Evolutionary conservation across 1,140 invertebrate species (phyloP).

Genomic region (Agrilus planipennis): DNA sequence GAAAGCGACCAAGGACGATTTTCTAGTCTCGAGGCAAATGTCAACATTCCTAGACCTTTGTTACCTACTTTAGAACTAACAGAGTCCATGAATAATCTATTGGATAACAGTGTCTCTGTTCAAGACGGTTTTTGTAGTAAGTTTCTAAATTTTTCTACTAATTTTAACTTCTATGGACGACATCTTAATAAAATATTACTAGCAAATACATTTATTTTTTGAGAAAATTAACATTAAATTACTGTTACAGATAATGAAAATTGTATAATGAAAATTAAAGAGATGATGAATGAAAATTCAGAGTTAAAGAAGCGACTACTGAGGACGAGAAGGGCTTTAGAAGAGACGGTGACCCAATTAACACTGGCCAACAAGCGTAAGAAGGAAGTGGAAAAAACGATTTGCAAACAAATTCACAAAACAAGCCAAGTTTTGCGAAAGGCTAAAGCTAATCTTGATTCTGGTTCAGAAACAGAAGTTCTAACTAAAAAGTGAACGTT

Average conservation of each 20-base stretch:
- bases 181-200: too few relatives aligned
- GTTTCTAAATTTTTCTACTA: slow-evolving; percentile 3
- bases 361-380: slow-evolving; percentile 45
- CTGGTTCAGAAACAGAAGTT: slow-evolving; percentile 30
- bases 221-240: slow-evolving; percentile 7
- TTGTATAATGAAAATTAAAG: slow-evolving; percentile 29
- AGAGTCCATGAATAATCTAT: slow-evolving; percentile 42
- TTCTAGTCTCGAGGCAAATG: slow-evolving; percentile 42
- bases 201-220: neutral
- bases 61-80: slow-evolving; percentile 41
- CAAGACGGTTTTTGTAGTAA: slow-evolving; percentile 13
- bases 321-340: slow-evolving; percentile 42
- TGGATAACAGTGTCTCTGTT: slow-evolving; percentile 22
- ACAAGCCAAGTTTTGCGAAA: slow-evolving; percentile 48
- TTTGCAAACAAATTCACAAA: slow-evolving; percentile 50
- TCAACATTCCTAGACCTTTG: slow-evolving; percentile 33
- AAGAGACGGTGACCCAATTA: slow-evolving; percentile 44
- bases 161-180: too few relatives aligned
- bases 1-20: slow-evolving; percentile 52
- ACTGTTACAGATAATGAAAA: slow-evolving; percentile 21
- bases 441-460: slow-evolving; percentile 42
- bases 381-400: slow-evolving; percentile 44
- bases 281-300: slow-evolving; percentile 44
- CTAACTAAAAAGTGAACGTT: slow-evolving; percentile 43
- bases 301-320: slow-evolving; percentile 41